These are phyloP conservation scores for Acanthosepion pharaonis DNA, from an alignment of 2,888 invertebrate species.

Conservation along the genomic window DNA sequence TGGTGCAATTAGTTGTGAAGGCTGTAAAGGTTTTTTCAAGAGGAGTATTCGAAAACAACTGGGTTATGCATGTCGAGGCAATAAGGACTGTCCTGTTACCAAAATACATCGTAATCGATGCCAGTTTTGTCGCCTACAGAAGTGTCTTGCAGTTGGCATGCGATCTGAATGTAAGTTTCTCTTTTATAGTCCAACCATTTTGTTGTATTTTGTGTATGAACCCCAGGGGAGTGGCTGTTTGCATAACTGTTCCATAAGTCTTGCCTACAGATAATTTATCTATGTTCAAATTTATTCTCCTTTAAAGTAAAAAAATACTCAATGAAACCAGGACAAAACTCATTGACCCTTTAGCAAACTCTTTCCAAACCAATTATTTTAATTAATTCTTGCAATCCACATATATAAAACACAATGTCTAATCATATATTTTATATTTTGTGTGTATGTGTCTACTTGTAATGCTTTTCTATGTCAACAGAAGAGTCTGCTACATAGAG, in stretches of 20 bases:
- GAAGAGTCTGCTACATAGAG: no score
- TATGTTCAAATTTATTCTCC: not conserved
- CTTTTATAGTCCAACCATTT: not conserved
- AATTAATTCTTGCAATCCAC: no score
- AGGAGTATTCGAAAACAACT: slow-evolving; percentile 96
- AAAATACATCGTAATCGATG: slow-evolving; percentile 98
- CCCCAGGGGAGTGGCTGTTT: slow-evolving; percentile 35
- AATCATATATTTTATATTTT: no score
- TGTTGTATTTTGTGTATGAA: slow-evolving; percentile 46
- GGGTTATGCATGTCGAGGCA: slow-evolving; percentile 96
- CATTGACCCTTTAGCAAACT: no score
- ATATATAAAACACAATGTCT: no score
- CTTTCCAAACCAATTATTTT: no score
- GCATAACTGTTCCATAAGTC: not conserved
- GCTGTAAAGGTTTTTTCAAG: slow-evolving; percentile 99
- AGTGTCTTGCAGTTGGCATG: slow-evolving; percentile 98
- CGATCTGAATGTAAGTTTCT: slow-evolving; percentile 93
- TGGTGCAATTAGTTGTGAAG: slow-evolving; percentile 92
- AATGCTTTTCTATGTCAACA: no score
- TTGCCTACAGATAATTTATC: not conserved
- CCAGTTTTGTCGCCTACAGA: slow-evolving; percentile 97
- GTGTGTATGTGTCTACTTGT: no score
- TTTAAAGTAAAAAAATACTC: not conserved
- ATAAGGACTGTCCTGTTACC: slow-evolving; percentile 97
- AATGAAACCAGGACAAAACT: no score